A percentile compares a stretch with the other conserved stretches of the same genome.
Conservation (phyloP, 2,888 invertebrate species). For the Acleris cristana region DNA sequence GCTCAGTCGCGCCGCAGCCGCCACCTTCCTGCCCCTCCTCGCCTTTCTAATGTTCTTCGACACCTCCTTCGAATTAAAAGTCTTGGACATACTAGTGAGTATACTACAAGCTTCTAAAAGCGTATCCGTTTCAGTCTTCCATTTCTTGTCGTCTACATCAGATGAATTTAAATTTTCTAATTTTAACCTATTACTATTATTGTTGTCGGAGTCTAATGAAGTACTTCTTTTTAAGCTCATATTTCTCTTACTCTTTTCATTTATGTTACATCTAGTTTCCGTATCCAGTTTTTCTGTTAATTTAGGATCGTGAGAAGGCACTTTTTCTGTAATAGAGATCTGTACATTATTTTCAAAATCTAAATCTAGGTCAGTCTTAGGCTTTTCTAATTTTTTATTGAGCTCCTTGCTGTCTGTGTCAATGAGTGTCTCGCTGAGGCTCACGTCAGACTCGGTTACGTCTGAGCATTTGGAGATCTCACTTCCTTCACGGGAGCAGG, state of each 20-base stretch:
- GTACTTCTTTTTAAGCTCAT: constrained; percentile 81
- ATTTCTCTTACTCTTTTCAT: constrained; percentile 71
- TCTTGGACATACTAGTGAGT: constrained; percentile 81
- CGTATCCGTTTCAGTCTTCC: constrained; percentile 85
- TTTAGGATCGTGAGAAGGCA: constrained; percentile 80
- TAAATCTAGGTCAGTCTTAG: constrained; percentile 83
- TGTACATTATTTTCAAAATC: constrained; percentile 82
- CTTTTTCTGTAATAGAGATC: constrained; percentile 81
- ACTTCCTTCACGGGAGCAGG: constrained; percentile 82
- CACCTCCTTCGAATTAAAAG: constrained; percentile 79
- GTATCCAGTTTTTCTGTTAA: constrained; percentile 67
- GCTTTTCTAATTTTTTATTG: constrained; percentile 81
- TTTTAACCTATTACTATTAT: constrained; percentile 81
- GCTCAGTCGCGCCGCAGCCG: constrained; percentile 49
- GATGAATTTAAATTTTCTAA: constrained; percentile 76
- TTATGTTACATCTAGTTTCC: constrained; percentile 67
- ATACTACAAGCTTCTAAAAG: constrained; percentile 80
- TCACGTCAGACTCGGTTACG: constrained; percentile 85
- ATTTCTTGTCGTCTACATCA: constrained; percentile 84
- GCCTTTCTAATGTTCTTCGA: constrained; percentile 79
- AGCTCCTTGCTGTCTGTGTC: constrained; percentile 75
- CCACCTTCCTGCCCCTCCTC: constrained; percentile 74
- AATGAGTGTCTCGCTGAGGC: constrained; percentile 82
- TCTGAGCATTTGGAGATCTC: constrained; percentile 86
- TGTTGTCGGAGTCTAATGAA: constrained; percentile 82